A percentile compares a stretch with the other conserved stretches of the same genome.
Conservation (phyloP, 2,888 invertebrate species). For the Ephialtes manifestator region DNA sequence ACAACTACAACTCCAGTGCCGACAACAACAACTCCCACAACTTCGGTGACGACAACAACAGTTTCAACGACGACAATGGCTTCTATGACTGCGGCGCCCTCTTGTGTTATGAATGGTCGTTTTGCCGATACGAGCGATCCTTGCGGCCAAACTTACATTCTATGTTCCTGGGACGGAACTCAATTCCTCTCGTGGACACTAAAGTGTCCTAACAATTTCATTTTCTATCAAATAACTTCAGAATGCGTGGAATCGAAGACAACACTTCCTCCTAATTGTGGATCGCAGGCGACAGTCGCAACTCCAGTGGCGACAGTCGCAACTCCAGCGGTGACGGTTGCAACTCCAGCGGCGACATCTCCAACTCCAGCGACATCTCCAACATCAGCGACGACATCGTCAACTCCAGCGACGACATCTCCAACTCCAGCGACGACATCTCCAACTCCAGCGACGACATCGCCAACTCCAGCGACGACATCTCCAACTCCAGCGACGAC, state of each 20-base stretch:
- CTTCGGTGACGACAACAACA: background rate
- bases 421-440: too few species aligned
- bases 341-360: background rate
- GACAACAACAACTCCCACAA: background rate
- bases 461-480: background rate
- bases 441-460: background rate
- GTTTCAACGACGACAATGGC: background rate
- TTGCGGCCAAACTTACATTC: background rate
- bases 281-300: background rate
- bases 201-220: background rate
- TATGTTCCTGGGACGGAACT: background rate
- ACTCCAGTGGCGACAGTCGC: background rate
- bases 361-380: too few species aligned
- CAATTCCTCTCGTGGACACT: background rate
- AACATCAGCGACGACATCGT: background rate
- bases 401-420: background rate
- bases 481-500: too few species aligned
- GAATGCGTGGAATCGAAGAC: background rate
- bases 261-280: background rate
- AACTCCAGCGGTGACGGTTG: too few species aligned
- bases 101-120: background rate
- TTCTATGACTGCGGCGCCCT: background rate
- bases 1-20: background rate
- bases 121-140: background rate
- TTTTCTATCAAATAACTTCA: background rate